Evolutionary conservation across 1,140 invertebrate genomes (phyloP).

Genomic region (Drosophila varians): DNA sequence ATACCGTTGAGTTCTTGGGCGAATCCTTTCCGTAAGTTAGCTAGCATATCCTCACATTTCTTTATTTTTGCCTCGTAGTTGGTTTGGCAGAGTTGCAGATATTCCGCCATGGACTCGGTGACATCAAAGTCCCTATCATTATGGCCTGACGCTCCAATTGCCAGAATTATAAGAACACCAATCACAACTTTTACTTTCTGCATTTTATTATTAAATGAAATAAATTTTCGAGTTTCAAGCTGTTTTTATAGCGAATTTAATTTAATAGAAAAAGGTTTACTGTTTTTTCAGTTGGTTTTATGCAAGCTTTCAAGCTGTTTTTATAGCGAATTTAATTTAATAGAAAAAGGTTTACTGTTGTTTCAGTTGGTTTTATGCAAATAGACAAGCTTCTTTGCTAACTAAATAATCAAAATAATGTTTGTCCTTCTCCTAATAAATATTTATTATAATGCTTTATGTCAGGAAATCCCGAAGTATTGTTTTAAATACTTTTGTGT

Average conservation of each 20-base stretch:
- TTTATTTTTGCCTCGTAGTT: conserved; percentile 7
- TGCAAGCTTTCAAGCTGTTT: background rate
- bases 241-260: background rate
- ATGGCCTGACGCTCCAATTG: background rate
- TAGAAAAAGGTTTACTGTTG: background rate
- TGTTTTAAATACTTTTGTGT: too few relatives aligned
- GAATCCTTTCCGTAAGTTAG: background rate
- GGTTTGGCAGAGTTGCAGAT: background rate
- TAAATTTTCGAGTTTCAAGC: background rate
- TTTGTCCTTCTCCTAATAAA: too few relatives aligned
- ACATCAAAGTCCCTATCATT: background rate
- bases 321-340: background rate
- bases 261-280: background rate
- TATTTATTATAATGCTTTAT: background rate
- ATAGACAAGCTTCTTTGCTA: background rate
- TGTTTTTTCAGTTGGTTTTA: conserved; percentile 23
- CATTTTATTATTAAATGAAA: background rate
- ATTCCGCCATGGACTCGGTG: conserved; percentile 9
- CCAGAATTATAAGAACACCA: background rate
- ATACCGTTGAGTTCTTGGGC: background rate
- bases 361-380: conserved; percentile 1
- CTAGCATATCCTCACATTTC: conserved; percentile 1
- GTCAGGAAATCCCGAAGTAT: too few relatives aligned
- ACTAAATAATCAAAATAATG: background rate
- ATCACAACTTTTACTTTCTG: background rate